Evolutionary conservation across 1,140 invertebrate species (phyloP), one percentile per base, ranked within the genome.

Genomic region (Scaptomyza pallida): DNA sequence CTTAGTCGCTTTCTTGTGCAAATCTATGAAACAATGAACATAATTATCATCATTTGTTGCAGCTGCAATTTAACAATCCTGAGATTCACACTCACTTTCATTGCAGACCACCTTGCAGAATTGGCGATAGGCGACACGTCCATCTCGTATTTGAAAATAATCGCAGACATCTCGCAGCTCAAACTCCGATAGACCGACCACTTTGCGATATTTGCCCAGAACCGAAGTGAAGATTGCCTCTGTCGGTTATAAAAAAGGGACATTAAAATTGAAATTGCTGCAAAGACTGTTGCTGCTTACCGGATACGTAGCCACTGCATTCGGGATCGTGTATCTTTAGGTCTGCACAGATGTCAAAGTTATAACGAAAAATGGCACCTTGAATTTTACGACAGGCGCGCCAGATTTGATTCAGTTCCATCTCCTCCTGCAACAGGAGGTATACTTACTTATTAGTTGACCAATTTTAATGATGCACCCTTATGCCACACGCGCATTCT

Each of bases 321-420:
- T 94, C 91, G 0, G 94, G 93, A 92, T 95, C 95, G 21, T 95
- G 90, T 9, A 93, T 92, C 23, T 92, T 92, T 85, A 95, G 94
- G 91, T 94, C 94, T 67, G 94, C 93, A 92, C 94, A 94, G 55
- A 96, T 92, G 90, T 95, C 94, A 47, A 95, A 93, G 12, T 93
- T 93, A 52, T 94, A 92, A 55, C 94, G 93, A 85, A 94, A 95
- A 41, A 94, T 93, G 1, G 94, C 93, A 4, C 94, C 93, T 59
- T 94, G 93, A 76, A 95, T 95, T 92, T 95, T 95, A 90, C 95
- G 95, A 91, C 94, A 95, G 30, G 93, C 94, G 75, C 94, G 93
- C 95, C 95, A 95, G 43, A 95, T 93, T 88, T 95, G 93, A 76
- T 91, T 91, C 17, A 91, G 69, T 26, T 81, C 79, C 64, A 81